A percentile compares a stretch with the other conserved stretches of the same genome.
Evolutionary conservation across 2,797 vertebrate genomes (phyloP).

Genomic region (Pseudomugil gertrudae): DNA sequence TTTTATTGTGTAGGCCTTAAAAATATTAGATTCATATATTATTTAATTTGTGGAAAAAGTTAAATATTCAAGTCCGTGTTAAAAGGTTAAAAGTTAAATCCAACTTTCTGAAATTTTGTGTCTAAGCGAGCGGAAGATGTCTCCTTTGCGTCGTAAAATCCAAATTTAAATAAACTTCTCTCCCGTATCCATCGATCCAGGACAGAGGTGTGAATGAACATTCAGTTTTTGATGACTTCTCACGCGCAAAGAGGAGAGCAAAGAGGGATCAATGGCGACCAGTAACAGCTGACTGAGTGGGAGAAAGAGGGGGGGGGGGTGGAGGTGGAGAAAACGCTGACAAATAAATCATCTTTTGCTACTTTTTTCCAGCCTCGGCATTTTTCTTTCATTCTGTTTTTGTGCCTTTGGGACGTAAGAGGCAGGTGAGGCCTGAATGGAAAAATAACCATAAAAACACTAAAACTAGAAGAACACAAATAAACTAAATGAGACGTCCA

Average conservation of each 20-base stretch:
- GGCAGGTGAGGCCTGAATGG: slow-evolving; percentile 21
- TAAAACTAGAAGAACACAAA: not conserved
- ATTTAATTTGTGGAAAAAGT: too few relatives aligned
- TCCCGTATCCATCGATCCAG: slow-evolving; percentile 89
- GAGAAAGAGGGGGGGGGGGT: slow-evolving; percentile 41
- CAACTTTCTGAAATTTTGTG: slow-evolving; percentile 19
- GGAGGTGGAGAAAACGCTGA: slow-evolving; percentile 79
- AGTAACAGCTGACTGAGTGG: slow-evolving; percentile 95
- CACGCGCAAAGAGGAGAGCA: slow-evolving; percentile 85
- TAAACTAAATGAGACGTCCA: not conserved
- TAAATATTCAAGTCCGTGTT: not conserved
- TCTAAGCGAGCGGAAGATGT: slow-evolving; percentile 18
- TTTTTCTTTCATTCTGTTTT: slow-evolving; percentile 31
- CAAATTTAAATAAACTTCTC: slow-evolving; percentile 92
- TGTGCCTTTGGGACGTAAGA: slow-evolving; percentile 22
- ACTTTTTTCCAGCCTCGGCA: slow-evolving; percentile 84
- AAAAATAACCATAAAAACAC: not conserved
- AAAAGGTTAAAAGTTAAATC: slow-evolving; percentile 2
- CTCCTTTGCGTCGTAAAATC: slow-evolving; percentile 77
- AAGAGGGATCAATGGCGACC: slow-evolving; percentile 91
- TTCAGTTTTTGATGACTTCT: slow-evolving; percentile 99
- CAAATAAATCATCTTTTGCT: slow-evolving; percentile 94
- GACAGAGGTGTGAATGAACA: slow-evolving; percentile 89
- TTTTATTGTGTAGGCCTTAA: too few relatives aligned
- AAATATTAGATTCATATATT: too few relatives aligned